Percentiles rank a stretch among this genome's conserved stretches.
These are phyloP conservation scores for Taeniopygia guttata DNA, from an alignment of 2,797 vertebrate species.

Conservation along the genomic window DNA sequence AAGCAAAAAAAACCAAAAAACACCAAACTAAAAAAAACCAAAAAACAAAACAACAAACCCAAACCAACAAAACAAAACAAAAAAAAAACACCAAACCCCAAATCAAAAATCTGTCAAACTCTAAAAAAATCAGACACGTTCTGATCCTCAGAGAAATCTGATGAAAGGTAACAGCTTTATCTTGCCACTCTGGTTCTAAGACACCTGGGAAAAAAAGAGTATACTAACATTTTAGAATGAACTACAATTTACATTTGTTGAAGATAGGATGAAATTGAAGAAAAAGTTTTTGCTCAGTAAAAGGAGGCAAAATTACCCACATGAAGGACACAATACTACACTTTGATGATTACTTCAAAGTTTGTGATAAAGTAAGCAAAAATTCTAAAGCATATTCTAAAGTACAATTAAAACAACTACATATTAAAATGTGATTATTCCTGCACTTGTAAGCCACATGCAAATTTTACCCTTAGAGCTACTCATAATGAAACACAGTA, in stretches of 20 bases:
- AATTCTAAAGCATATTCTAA: background rate
- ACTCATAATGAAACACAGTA: constrained; percentile 37
- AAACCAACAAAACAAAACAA: background rate
- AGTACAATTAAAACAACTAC: background rate
- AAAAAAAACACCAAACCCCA: background rate
- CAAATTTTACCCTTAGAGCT: constrained; percentile 51
- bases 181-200: background rate
- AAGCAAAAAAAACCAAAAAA: background rate
- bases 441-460: constrained; percentile 47
- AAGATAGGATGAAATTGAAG: background rate
- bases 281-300: background rate
- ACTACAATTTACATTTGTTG: background rate
- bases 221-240: background rate
- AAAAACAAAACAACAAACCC: no score
- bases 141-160: background rate
- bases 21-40: background rate
- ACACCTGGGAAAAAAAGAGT: background rate
- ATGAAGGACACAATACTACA: background rate
- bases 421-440: constrained; percentile 44
- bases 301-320: constrained; percentile 29
- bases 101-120: background rate
- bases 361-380: constrained; percentile 35
- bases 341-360: constrained; percentile 53
- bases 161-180: background rate
- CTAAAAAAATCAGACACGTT: background rate